Evolutionary conservation across 2,888 invertebrate species (phyloP).

Genomic region (Callyntrura guangdongensis): DNA sequence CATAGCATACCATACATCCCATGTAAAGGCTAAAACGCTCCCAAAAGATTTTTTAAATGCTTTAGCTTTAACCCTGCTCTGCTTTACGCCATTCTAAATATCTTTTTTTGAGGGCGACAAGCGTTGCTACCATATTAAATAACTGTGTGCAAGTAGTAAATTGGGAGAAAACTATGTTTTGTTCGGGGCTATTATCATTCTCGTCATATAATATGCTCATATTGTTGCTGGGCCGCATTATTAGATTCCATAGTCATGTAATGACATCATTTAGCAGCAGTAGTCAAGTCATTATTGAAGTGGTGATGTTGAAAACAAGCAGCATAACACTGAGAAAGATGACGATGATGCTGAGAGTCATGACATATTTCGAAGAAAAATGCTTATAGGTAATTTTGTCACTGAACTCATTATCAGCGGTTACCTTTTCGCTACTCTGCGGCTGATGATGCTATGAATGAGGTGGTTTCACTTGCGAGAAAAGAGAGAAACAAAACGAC

Average conservation of each 20-base stretch:
- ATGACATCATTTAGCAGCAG: background rate
- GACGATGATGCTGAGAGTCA: constrained; percentile 45
- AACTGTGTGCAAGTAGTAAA: no score
- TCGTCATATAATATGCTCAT: no score
- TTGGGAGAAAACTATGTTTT: background rate
- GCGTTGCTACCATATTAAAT: background rate
- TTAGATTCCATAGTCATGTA: no score
- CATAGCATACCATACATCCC: background rate
- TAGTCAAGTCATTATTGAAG: background rate
- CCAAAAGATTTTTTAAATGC: no score
- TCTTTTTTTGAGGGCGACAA: background rate
- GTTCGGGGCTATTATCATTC: no score
- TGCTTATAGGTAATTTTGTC: constrained; percentile 36
- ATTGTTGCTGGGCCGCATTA: no score
- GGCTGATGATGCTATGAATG: constrained; percentile 33
- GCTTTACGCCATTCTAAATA: background rate
- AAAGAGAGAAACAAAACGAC: background rate
- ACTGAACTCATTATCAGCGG: background rate
- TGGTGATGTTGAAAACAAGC: no score
- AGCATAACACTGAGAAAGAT: background rate
- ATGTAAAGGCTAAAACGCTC: background rate
- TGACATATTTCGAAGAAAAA: constrained; percentile 69
- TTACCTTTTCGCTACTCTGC: background rate
- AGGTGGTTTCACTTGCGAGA: background rate
- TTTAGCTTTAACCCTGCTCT: no score